Evolutionary conservation across 2,113 vertebrate genomes (phyloP).

Genomic region (Nicator chloris): DNA sequence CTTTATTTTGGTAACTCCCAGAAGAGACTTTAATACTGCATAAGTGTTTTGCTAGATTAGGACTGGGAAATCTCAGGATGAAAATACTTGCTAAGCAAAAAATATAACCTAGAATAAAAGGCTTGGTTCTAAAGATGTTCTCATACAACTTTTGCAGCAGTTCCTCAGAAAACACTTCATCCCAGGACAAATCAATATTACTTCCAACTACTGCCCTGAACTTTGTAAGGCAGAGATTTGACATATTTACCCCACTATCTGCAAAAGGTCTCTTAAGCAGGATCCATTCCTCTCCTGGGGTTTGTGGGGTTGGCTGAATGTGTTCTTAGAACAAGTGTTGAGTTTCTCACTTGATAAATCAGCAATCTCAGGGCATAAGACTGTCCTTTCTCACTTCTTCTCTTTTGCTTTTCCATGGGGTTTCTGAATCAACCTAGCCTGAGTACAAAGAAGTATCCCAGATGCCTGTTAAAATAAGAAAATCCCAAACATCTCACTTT

Average conservation of each 20-base stretch:
- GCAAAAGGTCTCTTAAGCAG: not conserved
- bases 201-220: not conserved
- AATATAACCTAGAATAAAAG: conserved; percentile 7
- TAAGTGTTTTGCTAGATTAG: conserved; percentile 14
- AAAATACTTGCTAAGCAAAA: conserved; percentile 24
- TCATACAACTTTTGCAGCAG: not conserved
- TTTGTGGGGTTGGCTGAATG: not conserved
- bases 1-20: conserved; percentile 32
- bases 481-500: not conserved
- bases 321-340: not conserved
- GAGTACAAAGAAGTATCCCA: not conserved
- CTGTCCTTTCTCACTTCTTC: not conserved
- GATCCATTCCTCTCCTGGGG: not conserved
- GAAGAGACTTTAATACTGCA: not conserved
- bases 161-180: not conserved
- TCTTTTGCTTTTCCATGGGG: not conserved
- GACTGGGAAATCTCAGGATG: not conserved
- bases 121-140: not conserved
- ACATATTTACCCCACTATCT: not conserved
- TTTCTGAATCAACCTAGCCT: not conserved
- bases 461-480: not conserved
- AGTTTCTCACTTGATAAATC: not conserved
- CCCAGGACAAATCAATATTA: not conserved
- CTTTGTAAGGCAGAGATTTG: not conserved
- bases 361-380: not conserved